Conservation (phyloP, 37 sponge, comb jelly and placozoan species). For the Diacarnus erythraeanus region DNA sequence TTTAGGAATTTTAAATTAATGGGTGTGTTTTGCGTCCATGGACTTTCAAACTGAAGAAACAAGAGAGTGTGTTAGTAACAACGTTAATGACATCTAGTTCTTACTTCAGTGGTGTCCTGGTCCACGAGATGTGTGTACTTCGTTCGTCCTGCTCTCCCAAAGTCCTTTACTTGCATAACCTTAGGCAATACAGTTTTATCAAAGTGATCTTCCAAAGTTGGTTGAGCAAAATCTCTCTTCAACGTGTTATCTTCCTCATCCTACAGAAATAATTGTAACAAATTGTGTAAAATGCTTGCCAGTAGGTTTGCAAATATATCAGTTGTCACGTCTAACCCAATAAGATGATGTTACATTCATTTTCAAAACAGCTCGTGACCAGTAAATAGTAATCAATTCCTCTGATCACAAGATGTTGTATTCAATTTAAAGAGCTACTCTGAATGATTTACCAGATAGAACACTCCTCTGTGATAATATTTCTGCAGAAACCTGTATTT, state of each 20-base stretch:
- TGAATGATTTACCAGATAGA: constrained; percentile 72
- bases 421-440: too few species aligned
- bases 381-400: too few species aligned
- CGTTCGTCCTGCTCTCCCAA: constrained; percentile 96
- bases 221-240: constrained; percentile 66
- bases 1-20: constrained; percentile 80
- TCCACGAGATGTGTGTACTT: constrained; percentile 99
- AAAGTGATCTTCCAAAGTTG: constrained; percentile 99
- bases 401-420: too few species aligned
- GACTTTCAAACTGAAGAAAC: constrained; percentile 62
- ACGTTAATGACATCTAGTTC: background rate
- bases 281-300: too few species aligned
- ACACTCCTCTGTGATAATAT: constrained; percentile 98
- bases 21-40: constrained; percentile 87
- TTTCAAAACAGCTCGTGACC: too few species aligned
- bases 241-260: constrained; percentile 43
- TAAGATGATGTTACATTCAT: too few species aligned
- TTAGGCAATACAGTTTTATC: constrained; percentile 97
- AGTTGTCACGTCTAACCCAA: too few species aligned
- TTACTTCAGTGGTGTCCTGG: constrained; percentile 94
- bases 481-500: constrained; percentile 99
- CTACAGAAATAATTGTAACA: constrained; percentile 15
- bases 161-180: constrained; percentile 99
- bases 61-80: background rate
- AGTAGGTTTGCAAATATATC: too few species aligned